phyloP scores from a whole-genome alignment of 2,888 invertebrate species.

The Trissolcus japonicus region DNA sequence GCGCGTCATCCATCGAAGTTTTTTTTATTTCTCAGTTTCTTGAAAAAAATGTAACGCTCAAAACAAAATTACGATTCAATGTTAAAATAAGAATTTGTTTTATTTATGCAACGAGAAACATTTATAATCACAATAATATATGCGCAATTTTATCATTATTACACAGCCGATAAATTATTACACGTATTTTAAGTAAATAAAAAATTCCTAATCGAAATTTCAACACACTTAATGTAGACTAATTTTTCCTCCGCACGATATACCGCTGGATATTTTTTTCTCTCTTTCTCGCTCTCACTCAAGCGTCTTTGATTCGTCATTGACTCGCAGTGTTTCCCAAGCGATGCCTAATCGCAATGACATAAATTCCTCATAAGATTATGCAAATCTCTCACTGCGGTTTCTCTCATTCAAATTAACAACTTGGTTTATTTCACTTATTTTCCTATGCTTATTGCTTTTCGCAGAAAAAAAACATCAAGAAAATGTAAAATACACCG shows the following conservation, averaged over 20 bases:
- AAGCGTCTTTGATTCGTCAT: conserved; percentile 28
- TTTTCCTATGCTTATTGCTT: not conserved
- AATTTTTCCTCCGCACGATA: conserved; percentile 66
- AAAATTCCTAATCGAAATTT: no score
- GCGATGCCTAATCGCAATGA: conserved; percentile 50
- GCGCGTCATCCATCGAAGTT: conserved; percentile 46
- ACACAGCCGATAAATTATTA: no score
- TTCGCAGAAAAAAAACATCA: not conserved
- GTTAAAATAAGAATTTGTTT: no score
- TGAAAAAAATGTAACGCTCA: no score
- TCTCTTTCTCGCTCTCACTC: not conserved
- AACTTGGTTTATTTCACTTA: conserved; percentile 23
- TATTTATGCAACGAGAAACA: conserved; percentile 60
- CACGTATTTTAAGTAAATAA: not conserved
- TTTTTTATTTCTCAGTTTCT: conserved; percentile 28
- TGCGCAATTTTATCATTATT: no score
- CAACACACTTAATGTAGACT: not conserved
- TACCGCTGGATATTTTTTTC: conserved; percentile 67
- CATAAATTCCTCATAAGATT: conserved; percentile 50
- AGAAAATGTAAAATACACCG: not conserved
- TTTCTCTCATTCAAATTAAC: conserved; percentile 26
- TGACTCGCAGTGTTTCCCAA: conserved; percentile 56
- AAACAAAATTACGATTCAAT: no score
- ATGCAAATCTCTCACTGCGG: conserved; percentile 43
- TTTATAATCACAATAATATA: no score